A percentile compares a stretch with the other conserved stretches of the same genome.
phyloP scores from a whole-genome alignment of 2,797 vertebrate species.

The Galago senegalensis region DNA sequence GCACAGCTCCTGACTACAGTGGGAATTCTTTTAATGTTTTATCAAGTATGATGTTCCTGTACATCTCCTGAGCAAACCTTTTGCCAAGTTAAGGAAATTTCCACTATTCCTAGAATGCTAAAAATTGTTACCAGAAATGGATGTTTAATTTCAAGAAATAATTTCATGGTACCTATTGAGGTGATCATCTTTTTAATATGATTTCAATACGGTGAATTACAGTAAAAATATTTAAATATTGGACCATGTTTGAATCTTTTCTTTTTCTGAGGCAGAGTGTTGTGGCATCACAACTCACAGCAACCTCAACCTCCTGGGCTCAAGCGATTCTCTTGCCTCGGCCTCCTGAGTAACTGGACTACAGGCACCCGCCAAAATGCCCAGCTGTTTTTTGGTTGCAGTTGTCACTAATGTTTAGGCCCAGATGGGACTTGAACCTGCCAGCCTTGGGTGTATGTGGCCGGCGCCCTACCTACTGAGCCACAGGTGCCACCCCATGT shows the following conservation, averaged over 20 bases:
- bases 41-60: constrained; percentile 21
- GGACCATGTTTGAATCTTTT: neutral
- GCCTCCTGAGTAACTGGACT: no score
- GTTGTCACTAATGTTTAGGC: no score
- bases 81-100: constrained; percentile 37
- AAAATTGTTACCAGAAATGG: neutral
- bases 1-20: constrained; percentile 30
- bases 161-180: neutral
- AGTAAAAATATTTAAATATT: constrained; percentile 15
- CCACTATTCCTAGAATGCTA: neutral
- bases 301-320: no score
- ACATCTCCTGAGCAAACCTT: neutral
- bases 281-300: no score
- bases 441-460: no score
- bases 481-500: neutral
- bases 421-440: no score
- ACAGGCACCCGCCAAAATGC: no score
- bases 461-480: no score
- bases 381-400: no score
- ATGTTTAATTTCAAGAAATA: neutral
- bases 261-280: no score
- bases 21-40: neutral
- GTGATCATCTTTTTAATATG: constrained; percentile 31
- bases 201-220: neutral
- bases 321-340: no score